Evolutionary conservation across 2,797 vertebrate species (phyloP), one percentile per base, ranked within the genome.

Genomic region (Anguilla anguilla): DNA sequence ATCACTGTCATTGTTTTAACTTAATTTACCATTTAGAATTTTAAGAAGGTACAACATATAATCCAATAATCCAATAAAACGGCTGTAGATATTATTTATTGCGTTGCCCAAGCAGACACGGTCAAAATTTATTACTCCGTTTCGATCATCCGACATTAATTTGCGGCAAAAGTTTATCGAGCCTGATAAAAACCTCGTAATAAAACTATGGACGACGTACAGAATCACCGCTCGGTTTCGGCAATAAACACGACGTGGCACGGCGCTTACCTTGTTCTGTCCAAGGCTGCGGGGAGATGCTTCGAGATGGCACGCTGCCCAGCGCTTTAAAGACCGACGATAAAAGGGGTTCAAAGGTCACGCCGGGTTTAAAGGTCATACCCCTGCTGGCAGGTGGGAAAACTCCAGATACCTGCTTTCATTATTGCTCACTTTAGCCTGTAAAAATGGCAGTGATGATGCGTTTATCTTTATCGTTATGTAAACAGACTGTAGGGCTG

Each of bases 291-390:
- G 67, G 49, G 22, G 5, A 72, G 69, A 69, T 84, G 86, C 51
- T 2, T 51, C n/a, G 49, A 5, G 53, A 57, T 84, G 79, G 79
- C 79, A n/a, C 10, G 10, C n/a, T 15, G 69, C 86, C 61, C 17
- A 51, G 49, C 31, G 22, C 69, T 84, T 87, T 87, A 83, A 84
- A 84, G 15, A 69, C 0, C 13, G 22, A 61, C 53, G 86, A 87
- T 87, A 83, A 83, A 11, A 53, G 51, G n/a, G 49, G 87, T 55
- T 87, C 82, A 84, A 87, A 84, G 87, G 87, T 87, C 46, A 84
- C 0, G n/a, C 19, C 51, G 81, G 49, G 87, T 55, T 87, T 82
- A 84, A 87, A 84, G 87, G 87, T 87, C 46, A 84, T 0, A n/a
- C 19, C 51, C 57, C 59, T 43, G n/a, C 15, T 51, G 7, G 19